Evolutionary conservation across 2,113 vertebrate genomes (phyloP).

Genomic region (Nannospalax galili): DNA sequence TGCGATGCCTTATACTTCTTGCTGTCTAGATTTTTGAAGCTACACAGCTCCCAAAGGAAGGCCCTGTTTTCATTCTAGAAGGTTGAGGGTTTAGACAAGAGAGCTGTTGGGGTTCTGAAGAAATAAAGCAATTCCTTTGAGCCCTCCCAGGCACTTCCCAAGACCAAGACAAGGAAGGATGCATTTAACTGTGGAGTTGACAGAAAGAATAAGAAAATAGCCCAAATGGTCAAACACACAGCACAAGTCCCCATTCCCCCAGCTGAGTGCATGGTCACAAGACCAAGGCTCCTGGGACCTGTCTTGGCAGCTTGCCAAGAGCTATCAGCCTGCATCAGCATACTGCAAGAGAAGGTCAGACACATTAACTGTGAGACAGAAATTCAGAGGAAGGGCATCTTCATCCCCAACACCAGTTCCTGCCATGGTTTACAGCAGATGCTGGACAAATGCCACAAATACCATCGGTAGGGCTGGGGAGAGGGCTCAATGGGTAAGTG

Average conservation of each 20-base stretch:
- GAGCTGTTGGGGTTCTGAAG: neutral
- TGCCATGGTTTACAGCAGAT: neutral
- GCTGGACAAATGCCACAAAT: neutral
- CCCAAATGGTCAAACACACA: slow-evolving; percentile 10
- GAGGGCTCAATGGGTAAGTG: neutral
- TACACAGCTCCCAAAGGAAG: neutral
- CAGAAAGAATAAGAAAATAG: neutral
- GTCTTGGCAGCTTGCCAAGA: slow-evolving; percentile 47
- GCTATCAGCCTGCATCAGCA: slow-evolving; percentile 60
- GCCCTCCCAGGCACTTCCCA: neutral
- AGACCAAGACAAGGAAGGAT: neutral
- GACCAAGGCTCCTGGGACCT: slow-evolving; percentile 44
- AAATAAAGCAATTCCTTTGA: neutral
- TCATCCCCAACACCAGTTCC: neutral
- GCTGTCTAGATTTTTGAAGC: neutral
- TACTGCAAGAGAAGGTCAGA: slow-evolving; percentile 45
- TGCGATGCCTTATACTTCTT: neutral
- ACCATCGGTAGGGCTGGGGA: neutral
- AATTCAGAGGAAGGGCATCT: slow-evolving; percentile 61
- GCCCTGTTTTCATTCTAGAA: neutral
- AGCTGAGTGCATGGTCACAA: neutral
- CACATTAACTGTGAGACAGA: slow-evolving; percentile 58
- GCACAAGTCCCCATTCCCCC: neutral
- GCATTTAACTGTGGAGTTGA: neutral
- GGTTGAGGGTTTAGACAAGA: neutral